Evolutionary conservation across 2,113 vertebrate genomes (phyloP), one percentile per base, ranked within the genome.

Genomic region (Ictidomys tridecemlineatus): DNA sequence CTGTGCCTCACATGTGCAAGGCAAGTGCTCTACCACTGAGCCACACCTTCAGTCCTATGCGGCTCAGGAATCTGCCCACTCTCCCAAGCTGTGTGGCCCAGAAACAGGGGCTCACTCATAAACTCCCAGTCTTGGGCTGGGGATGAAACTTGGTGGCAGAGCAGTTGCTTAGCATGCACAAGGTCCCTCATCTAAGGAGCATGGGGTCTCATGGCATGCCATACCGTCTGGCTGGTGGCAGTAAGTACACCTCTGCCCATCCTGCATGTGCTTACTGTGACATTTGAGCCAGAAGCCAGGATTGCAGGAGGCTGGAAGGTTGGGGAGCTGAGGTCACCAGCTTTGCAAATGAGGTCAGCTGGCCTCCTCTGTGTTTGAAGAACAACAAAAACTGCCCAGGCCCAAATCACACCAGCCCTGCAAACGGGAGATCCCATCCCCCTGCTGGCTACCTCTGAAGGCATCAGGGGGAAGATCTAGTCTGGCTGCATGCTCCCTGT

Each of bases 261-360:
- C 61, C 28, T 8, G 24, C 67, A 30, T 30, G 48, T 28, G 58
- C 34, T 89, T 56, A 51, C 42, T 4, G 5, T 34, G n/a, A 84
- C 82, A 87, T 24, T 2, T 0, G 53, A 85, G 70, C 88, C 76
- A 69, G 73, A 37, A 51, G 63, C 61, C 63, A 61, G 48, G 63
- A 17, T 3, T 67, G 48, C 67, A 92, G 74, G 17, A 28, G 92
- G 20, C 58, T 42, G 45, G 37, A 85, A 51, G 42, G 26, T 39
- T 30, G 7, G n/a, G 37, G 16, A 77, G 34, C 2, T 34, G 4
- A 92, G 79, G 69, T 45, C 67, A 94, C 73, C 91, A 73, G 70
- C 26, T 90, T 73, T 83, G 85, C 88, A 95, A 89, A 90, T 39
- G 67, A 95, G 61, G 85, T 42, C 70, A 73, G 79, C 56, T 30